Conservation (phyloP, 2,888 invertebrate genomes). For the Anodontia alba region DNA sequence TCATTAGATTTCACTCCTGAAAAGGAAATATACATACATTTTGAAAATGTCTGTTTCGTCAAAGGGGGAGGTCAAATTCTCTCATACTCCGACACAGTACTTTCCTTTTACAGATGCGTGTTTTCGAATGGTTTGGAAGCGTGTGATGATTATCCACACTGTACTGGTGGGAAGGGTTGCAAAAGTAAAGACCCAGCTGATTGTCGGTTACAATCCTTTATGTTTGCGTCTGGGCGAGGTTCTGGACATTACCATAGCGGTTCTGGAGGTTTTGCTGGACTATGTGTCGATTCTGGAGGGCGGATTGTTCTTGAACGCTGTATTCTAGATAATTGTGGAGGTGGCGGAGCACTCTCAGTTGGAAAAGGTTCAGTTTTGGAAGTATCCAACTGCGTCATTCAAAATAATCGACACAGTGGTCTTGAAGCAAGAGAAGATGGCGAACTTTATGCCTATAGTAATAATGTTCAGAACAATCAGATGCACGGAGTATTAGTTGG, state of each 20-base stretch:
- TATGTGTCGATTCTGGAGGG: constrained; percentile 21
- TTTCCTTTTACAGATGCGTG: constrained; percentile 31
- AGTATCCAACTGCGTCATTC: constrained; percentile 25
- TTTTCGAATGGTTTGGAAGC: constrained; percentile 29
- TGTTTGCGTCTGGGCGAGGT: background rate
- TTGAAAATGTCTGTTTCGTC: constrained; percentile 45
- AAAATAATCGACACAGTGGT: constrained; percentile 38
- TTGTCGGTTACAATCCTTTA: background rate
- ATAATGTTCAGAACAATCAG: constrained; percentile 33
- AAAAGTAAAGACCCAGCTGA: background rate
- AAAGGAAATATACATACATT: constrained; percentile 27
- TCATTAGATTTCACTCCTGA: background rate
- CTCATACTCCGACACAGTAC: background rate
- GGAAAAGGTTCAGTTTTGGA: constrained; percentile 26
- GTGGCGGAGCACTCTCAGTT: constrained; percentile 31
- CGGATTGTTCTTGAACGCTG: constrained; percentile 34
- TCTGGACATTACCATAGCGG: constrained; percentile 16
- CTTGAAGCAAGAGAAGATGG: constrained; percentile 44
- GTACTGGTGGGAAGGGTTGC: constrained; percentile 25
- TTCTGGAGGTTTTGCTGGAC: constrained; percentile 23
- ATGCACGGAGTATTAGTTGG: constrained; percentile 35
- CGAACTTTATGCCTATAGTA: constrained; percentile 8
- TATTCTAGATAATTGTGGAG: constrained; percentile 40
- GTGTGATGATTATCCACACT: constrained; percentile 23
- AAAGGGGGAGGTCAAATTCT: constrained; percentile 14